Conservation (phyloP, 2,113 vertebrate genomes). For the Speoplatyrhinus poulsoni region DNA sequence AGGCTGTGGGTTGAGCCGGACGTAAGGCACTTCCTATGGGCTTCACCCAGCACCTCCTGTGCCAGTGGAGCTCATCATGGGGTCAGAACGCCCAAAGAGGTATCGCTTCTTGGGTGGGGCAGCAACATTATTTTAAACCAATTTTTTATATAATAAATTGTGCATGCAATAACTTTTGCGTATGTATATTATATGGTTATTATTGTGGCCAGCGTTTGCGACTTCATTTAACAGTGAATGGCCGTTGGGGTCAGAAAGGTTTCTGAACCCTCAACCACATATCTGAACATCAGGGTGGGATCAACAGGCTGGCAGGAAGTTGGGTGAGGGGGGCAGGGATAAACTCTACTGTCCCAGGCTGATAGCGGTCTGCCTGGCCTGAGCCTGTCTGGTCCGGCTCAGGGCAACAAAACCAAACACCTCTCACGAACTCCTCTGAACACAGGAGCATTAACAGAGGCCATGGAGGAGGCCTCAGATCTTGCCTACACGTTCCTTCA, state of each 20-base stretch:
- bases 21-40: constrained; percentile 70
- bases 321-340: neutral
- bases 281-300: neutral
- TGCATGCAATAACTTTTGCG: too few relatives aligned
- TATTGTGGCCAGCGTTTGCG: too few relatives aligned
- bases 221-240: too few relatives aligned
- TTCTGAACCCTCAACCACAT: too few relatives aligned
- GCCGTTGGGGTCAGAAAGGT: too few relatives aligned
- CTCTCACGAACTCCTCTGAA: constrained; percentile 47
- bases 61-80: too few relatives aligned
- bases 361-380: constrained; percentile 31
- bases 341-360: constrained; percentile 2
- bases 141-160: too few relatives aligned
- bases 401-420: constrained; percentile 50
- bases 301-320: neutral
- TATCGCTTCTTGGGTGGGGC: too few relatives aligned
- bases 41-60: constrained; percentile 6
- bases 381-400: constrained; percentile 27
- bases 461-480: constrained; percentile 7
- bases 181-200: too few relatives aligned
- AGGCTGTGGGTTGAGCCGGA: constrained; percentile 68
- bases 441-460: constrained; percentile 19
- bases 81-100: too few relatives aligned
- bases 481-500: constrained; percentile 34
- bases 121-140: too few relatives aligned